Evolutionary conservation across 2,797 vertebrate species (phyloP), one percentile per base, ranked within the genome.

Genomic region (Argyrosomus regius): DNA sequence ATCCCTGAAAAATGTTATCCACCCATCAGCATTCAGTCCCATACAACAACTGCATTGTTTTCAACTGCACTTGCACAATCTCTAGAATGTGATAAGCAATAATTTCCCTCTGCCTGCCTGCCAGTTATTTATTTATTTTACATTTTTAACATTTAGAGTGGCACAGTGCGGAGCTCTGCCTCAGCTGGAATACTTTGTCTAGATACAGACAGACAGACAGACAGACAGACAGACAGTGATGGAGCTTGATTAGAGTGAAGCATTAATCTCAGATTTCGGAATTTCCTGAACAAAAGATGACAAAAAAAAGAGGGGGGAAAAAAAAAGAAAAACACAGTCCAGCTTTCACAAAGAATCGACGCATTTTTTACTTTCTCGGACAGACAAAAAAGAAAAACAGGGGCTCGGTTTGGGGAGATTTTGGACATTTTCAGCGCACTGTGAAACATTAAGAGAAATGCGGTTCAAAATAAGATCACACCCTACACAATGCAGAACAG

Each of bases 401-500:
- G 28, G 8, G 20, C 41, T 81, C 54, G 6, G 75, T 28, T 69
- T 86, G 39, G 43, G 46, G 53, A 18, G 46, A 9, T 22, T 39
- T 62, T 49, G 7, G 12, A 46, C 22, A 28, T 85, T 64, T 63
- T 53, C 8, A 35, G 53, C 67, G 67, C 76, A 81, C 52, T 78
- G 80, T 90, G 86, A 88, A 89, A 89, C 92, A 92, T 92, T 88
- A 85, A 89, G 77, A 92, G 81, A 94, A 89, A 94, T 92, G 91
- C 91, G 91, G 91, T 49, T 56, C 88, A 67, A 80, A 85, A 92
- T 88, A 87, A 91, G 91, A 96, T 96, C 95, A 96, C 96, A 96
- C 96, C 96, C 97, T 95, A 90, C 94, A 94, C 86, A 93, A 95
- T 94, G 95, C 95, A 97, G 94, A 96, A 96, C 94, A 88, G 88